phyloP scores from a whole-genome alignment of 2,797 vertebrate genomes.

The Notolabrus celidotus region DNA sequence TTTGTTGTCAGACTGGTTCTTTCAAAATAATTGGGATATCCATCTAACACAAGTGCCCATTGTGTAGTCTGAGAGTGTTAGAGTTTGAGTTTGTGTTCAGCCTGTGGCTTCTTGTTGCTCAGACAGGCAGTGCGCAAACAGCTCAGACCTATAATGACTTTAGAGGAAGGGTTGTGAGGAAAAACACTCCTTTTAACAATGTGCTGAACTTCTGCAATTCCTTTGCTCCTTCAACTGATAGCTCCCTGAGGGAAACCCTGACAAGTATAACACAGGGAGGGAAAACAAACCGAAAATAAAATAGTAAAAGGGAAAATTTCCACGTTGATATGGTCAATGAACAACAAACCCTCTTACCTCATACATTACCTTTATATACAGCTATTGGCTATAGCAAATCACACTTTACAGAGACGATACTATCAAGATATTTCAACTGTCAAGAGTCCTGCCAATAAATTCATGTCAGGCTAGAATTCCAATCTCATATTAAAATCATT shows the following conservation, averaged over 20 bases:
- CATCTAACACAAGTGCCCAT: slow-evolving; percentile 19
- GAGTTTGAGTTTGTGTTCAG: slow-evolving; percentile 30
- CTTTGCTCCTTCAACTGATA: slow-evolving; percentile 46
- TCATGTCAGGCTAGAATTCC: no score
- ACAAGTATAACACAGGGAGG: not conserved
- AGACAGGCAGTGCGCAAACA: slow-evolving; percentile 40
- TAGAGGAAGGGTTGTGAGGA: slow-evolving; percentile 43
- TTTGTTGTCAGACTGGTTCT: slow-evolving; percentile 33
- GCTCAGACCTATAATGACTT: slow-evolving; percentile 58
- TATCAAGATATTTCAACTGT: not conserved
- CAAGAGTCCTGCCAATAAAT: no score
- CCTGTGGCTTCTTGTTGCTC: slow-evolving; percentile 37
- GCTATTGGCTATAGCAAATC: not conserved
- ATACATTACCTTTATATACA: not conserved
- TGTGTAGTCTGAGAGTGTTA: slow-evolving; percentile 29
- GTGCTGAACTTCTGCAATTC: slow-evolving; percentile 54
- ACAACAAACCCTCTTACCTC: not conserved
- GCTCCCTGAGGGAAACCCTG: slow-evolving; percentile 27
- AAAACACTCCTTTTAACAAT: slow-evolving; percentile 67
- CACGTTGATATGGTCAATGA: not conserved
- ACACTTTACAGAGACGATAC: not conserved
- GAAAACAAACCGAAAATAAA: slow-evolving; percentile 30
- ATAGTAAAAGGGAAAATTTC: slow-evolving; percentile 26
- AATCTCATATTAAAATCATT: no score
- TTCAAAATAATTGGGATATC: slow-evolving; percentile 55